These are phyloP conservation scores for Suncus etruscus DNA, from an alignment of 2,113 vertebrate species.

Conservation along the genomic window DNA sequence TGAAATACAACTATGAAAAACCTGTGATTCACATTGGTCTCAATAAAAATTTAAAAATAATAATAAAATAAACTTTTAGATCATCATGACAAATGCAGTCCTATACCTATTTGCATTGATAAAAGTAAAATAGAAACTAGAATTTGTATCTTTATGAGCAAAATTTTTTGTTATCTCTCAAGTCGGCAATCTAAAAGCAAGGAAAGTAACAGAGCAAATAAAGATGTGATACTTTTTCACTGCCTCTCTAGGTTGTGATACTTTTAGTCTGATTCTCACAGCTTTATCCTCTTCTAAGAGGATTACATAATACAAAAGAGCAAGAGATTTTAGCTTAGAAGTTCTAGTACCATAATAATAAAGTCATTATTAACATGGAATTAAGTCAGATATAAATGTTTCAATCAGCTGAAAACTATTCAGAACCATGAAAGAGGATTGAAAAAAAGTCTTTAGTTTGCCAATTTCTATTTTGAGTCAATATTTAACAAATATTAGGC, in stretches of 20 bases:
- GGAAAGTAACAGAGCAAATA: neutral
- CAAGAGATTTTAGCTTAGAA: slow-evolving; percentile 15
- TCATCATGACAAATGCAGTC: neutral
- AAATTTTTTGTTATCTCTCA: neutral
- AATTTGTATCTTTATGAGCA: neutral
- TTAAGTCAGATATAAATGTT: neutral
- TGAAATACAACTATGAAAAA: too few relatives aligned
- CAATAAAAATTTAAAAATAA: too few relatives aligned
- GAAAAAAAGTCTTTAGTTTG: neutral
- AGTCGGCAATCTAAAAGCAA: neutral
- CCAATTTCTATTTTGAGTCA: slow-evolving; percentile 6
- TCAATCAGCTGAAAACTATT: slow-evolving; percentile 25
- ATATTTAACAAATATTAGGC: neutral
- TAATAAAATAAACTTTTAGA: neutral
- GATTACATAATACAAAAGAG: neutral
- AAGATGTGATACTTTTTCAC: neutral
- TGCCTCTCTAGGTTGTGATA: neutral
- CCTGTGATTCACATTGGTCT: too few relatives aligned
- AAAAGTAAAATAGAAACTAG: neutral
- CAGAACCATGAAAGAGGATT: slow-evolving; percentile 7
- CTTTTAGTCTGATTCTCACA: slow-evolving; percentile 11
- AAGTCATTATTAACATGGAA: neutral
- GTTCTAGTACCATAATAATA: neutral
- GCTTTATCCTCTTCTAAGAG: slow-evolving; percentile 27
- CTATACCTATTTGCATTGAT: neutral